phyloP scores from a whole-genome alignment of 2,888 invertebrate genomes.

The Drosophila seclusa region DNA sequence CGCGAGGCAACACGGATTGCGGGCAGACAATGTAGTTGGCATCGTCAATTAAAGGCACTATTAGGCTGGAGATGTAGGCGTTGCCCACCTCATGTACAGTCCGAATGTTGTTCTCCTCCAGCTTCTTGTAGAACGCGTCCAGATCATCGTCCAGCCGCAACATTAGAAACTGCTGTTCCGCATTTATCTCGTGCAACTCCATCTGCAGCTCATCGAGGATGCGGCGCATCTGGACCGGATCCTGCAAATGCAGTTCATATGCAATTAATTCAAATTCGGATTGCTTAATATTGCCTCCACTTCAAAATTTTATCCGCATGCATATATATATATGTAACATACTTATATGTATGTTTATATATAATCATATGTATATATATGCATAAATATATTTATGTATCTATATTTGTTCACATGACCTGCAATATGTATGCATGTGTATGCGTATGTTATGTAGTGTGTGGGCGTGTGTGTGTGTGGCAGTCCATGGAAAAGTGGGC shows the following conservation, averaged over 20 bases:
- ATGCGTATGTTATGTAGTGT: too few species aligned
- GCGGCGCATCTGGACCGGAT: constrained; percentile 75
- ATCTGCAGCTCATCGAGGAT: constrained; percentile 81
- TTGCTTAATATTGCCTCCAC: too few species aligned
- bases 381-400: neutral
- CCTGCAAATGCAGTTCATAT: constrained; percentile 47
- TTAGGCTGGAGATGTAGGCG: constrained; percentile 71
- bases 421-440: neutral
- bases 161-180: constrained; percentile 80
- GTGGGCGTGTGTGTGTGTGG: neutral
- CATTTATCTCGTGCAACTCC: constrained; percentile 83
- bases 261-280: neutral
- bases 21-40: constrained; percentile 68
- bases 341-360: neutral
- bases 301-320: neutral
- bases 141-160: constrained; percentile 74
- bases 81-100: constrained; percentile 68
- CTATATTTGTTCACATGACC: constrained; percentile 3
- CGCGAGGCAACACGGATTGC: constrained; percentile 68
- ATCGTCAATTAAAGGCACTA: constrained; percentile 76
- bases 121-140: constrained; percentile 73
- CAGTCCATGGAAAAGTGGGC: neutral
- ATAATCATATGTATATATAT: neutral
- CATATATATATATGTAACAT: too few species aligned
- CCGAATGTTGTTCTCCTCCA: constrained; percentile 68